Evolutionary conservation across 2,797 vertebrate genomes (phyloP).

Genomic region (Orestias chungarensis): DNA sequence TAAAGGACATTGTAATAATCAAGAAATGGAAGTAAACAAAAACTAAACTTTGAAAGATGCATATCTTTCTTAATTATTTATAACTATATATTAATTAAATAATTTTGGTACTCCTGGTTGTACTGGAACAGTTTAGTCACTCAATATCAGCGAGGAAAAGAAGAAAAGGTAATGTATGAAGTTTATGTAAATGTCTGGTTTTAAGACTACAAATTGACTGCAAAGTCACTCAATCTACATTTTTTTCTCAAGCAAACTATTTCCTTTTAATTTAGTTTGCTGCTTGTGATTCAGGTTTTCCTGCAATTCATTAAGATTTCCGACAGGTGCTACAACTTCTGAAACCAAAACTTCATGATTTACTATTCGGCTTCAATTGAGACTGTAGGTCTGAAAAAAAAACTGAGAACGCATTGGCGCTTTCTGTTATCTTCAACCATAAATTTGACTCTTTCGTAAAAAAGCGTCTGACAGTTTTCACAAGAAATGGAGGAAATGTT

Average conservation of each 20-base stretch:
- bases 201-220: background rate
- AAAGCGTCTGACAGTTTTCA: background rate
- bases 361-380: slow-evolving; percentile 11
- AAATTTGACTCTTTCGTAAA: slow-evolving; percentile 4
- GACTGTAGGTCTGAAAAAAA: background rate
- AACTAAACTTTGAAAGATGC: no score
- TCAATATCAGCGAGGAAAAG: background rate
- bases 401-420: slow-evolving; percentile 9
- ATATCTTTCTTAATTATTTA: no score
- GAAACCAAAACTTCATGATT: slow-evolving; percentile 20
- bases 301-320: background rate
- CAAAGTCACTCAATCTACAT: rapidly evolving
- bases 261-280: slow-evolving; percentile 4
- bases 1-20: no score
- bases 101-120: background rate
- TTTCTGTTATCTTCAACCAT: slow-evolving; percentile 12
- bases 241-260: background rate
- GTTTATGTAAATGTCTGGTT: background rate
- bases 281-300: slow-evolving; percentile 10
- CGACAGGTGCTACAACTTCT: slow-evolving; percentile 33
- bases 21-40: no score
- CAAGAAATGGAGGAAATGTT: slow-evolving; percentile 6
- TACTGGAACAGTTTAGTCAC: background rate
- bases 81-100: no score
- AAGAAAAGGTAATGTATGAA: background rate